Percentiles rank a stretch among this genome's conserved stretches.
Evolutionary conservation across 2,113 vertebrate genomes (phyloP).

Genomic region (Rhinogobius similis): DNA sequence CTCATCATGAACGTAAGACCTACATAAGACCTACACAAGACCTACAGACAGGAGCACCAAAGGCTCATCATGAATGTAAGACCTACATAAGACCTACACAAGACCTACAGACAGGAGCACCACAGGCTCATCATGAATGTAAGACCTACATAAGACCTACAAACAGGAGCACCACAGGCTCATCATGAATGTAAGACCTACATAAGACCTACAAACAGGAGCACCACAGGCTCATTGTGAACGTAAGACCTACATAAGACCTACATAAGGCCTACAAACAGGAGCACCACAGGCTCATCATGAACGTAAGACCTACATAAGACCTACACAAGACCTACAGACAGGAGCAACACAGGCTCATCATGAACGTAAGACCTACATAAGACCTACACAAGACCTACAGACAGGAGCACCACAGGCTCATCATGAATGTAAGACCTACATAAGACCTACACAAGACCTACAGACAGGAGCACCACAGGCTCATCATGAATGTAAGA

Average conservation of each 20-base stretch:
- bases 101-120: too few relatives aligned
- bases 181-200: constrained; percentile 79
- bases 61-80: constrained; percentile 83
- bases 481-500: constrained; percentile 83
- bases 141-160: constrained; percentile 45
- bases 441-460: too few relatives aligned
- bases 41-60: constrained; percentile 89
- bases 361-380: constrained; percentile 78
- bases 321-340: too few relatives aligned
- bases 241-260: constrained; percentile 76
- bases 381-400: too few relatives aligned
- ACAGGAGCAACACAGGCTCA: constrained; percentile 84
- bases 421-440: constrained; percentile 82
- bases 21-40: too few relatives aligned
- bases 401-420: constrained; percentile 83
- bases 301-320: constrained; percentile 76
- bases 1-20: constrained; percentile 82
- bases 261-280: too few relatives aligned
- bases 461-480: constrained; percentile 86
- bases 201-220: too few relatives aligned
- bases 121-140: constrained; percentile 82
- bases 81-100: too few relatives aligned
- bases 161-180: constrained; percentile 85
- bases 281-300: constrained; percentile 84
- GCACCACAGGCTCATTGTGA: constrained; percentile 81